These are phyloP conservation scores for Acholoe squamosa DNA, from an alignment of 2,888 invertebrate genomes.

Conservation along the genomic window DNA sequence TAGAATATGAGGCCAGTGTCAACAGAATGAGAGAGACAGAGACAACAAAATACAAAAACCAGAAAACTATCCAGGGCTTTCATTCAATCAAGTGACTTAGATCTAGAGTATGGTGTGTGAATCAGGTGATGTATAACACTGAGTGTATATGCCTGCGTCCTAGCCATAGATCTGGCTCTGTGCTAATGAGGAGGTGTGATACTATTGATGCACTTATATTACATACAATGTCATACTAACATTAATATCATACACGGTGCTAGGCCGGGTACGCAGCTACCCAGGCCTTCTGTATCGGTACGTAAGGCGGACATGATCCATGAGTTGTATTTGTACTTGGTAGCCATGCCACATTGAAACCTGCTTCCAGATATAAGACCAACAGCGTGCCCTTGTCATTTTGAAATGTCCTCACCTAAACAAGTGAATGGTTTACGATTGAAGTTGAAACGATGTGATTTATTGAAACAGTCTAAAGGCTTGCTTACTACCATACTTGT, in stretches of 20 bases:
- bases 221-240: background rate
- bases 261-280: background rate
- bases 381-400: background rate
- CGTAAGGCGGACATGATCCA: background rate
- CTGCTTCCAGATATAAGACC: background rate
- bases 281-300: background rate
- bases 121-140: background rate
- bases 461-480: conserved; percentile 50
- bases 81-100: conserved; percentile 48
- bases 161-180: background rate
- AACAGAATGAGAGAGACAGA: background rate
- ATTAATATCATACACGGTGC: conserved; percentile 46
- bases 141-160: background rate
- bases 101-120: conserved; percentile 8
- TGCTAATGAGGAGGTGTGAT: conserved; percentile 2
- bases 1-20: conserved; percentile 14
- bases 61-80: conserved; percentile 36
- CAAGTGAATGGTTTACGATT: background rate
- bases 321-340: conserved; percentile 7
- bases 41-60: background rate
- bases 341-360: background rate
- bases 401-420: background rate
- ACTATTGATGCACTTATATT: background rate
- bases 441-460: conserved; percentile 49
- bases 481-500: conserved; percentile 30